A percentile compares a stretch with the other conserved stretches of the same genome.
Evolutionary conservation across 1,140 invertebrate species (phyloP).

Genomic region (Antheraea pernyi): DNA sequence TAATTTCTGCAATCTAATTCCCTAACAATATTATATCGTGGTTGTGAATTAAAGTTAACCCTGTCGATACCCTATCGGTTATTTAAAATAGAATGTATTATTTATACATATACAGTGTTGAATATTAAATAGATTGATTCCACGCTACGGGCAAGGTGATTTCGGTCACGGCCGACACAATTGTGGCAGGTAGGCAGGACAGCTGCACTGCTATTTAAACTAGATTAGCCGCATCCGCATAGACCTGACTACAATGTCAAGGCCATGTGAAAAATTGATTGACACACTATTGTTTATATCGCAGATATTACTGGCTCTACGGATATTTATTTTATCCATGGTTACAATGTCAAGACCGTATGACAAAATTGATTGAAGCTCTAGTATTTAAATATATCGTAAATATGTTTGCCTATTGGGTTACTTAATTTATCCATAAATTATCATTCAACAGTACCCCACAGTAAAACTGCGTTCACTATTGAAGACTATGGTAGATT

Average conservation of each 20-base stretch:
- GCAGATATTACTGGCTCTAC: neutral
- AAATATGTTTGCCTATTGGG: too few relatives aligned
- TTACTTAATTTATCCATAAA: too few relatives aligned
- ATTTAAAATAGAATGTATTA: neutral
- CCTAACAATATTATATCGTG: too few relatives aligned
- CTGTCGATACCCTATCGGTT: neutral
- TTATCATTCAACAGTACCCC: too few relatives aligned
- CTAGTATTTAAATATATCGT: too few relatives aligned
- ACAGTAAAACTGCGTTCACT: too few relatives aligned
- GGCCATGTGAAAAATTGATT: slow-evolving; percentile 16
- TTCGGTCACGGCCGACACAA: slow-evolving; percentile 62
- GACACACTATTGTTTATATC: neutral
- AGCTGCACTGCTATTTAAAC: slow-evolving; percentile 39
- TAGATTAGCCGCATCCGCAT: slow-evolving; percentile 42
- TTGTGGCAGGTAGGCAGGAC: slow-evolving; percentile 54
- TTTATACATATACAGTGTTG: neutral
- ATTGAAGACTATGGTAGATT: too few relatives aligned
- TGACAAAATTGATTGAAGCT: too few relatives aligned
- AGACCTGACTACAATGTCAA: slow-evolving; percentile 36
- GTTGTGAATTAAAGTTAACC: too few relatives aligned
- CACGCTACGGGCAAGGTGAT: slow-evolving; percentile 54
- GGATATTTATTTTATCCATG: neutral
- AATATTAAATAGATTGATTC: slow-evolving; percentile 1
- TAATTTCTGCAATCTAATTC: too few relatives aligned
- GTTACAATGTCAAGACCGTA: too few relatives aligned